Evolutionary conservation across 2,888 invertebrate species (phyloP), one percentile per base, ranked within the genome.

Genomic region (Dorcus hopei): DNA sequence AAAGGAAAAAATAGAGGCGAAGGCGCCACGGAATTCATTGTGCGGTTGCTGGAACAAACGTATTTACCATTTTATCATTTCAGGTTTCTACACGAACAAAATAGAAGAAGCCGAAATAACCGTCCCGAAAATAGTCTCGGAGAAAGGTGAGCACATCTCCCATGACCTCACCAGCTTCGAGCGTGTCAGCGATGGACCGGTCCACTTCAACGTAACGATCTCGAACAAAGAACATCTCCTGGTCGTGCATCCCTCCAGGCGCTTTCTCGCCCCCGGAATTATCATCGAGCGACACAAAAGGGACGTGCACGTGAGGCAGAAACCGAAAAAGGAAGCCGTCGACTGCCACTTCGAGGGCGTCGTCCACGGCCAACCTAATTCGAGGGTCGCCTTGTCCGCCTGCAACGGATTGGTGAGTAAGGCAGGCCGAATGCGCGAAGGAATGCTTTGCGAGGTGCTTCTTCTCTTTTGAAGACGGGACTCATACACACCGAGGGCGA

Each of bases 381-480:
- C 92, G 40, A 84, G 80, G 63, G 89, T 91, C 52, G 91, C 93
- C 14, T 75, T 94, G 57, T 92, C 92, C 9, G 85, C 92, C 14
- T 94, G 93, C 75, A 84, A 89, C 74, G 93, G 93, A 72, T 80
- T 93, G 83, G 93, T 93, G 78, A 89, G 90, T 81, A 54, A 56
- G 23, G 45, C 42, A 42, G 19, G 43, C 19, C 16, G 33, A 48
- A 49, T 40, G 14, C 23, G 39, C 38, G n/a, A 5, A 38, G 14
- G 9, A 42, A 45, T 33, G 38, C 52, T 45, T 40, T 33, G 39
- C 40, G 26, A 57, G 52, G 19, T 5, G 51, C 43, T 57, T 41
- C 41, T 39, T 33, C n/a, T 38, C 54, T n/a, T 39, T 72, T 71
- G 65, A 79, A 90, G 90, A 84, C 85, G 67, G 90, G 89, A 19